A percentile compares a stretch with the other conserved stretches of the same genome.
phyloP scores from a whole-genome alignment of 1,140 invertebrate genomes.

The Euura saliciscinereae region DNA sequence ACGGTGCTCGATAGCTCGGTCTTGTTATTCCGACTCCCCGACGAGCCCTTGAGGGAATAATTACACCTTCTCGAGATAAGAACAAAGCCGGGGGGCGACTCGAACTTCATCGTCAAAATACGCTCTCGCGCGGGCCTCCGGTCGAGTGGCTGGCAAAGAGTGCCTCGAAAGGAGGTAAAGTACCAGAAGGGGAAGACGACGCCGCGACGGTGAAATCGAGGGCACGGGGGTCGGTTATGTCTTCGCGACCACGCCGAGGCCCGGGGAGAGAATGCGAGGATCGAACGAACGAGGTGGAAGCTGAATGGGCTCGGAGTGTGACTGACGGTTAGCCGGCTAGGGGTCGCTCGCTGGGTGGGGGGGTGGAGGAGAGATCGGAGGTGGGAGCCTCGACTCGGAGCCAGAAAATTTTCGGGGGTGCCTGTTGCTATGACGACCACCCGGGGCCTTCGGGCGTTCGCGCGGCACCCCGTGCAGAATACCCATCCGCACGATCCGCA shows the following conservation, averaged over 20 bases:
- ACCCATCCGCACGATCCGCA: no score
- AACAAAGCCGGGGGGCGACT: no score
- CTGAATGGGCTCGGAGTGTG: conserved; percentile 16
- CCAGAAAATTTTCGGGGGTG: conserved; percentile 48
- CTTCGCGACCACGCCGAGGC: not conserved
- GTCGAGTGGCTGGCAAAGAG: conserved; percentile 7
- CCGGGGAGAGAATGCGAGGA: conserved; percentile 17
- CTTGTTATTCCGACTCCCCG: no score
- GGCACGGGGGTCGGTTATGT: not conserved
- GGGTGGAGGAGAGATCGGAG: not conserved
- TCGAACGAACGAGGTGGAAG: conserved; percentile 34
- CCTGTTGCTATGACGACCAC: conserved; percentile 55
- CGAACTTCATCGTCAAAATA: no score
- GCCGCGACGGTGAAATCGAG: not conserved
- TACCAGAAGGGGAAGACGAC: conserved; percentile 25
- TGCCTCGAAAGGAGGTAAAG: conserved; percentile 16
- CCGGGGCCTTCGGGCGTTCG: conserved; percentile 38
- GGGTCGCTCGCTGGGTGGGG: not conserved
- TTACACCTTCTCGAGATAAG: no score
- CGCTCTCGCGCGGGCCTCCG: not conserved
- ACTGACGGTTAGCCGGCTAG: not conserved
- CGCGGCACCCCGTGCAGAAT: conserved; percentile 18
- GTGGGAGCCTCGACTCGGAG: conserved; percentile 12
- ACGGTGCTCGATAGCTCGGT: no score
- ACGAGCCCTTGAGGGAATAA: no score